phyloP scores from a whole-genome alignment of 2,888 invertebrate species.

The Arctia plantaginis region DNA sequence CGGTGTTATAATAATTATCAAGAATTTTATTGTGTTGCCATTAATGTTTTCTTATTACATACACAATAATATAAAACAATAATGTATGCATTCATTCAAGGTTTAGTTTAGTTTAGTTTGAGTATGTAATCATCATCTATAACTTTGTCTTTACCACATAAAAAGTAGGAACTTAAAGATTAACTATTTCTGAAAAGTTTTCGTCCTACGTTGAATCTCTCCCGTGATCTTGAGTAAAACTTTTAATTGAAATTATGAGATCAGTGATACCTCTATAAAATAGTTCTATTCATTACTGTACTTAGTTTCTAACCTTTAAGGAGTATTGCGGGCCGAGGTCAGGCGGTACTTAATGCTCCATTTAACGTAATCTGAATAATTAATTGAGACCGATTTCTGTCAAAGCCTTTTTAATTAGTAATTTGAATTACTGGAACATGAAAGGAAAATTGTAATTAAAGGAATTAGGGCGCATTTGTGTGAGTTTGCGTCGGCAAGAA shows the following conservation, averaged over 20 bases:
- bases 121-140: constrained; percentile 2
- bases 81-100: too few species aligned
- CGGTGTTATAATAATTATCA: too few species aligned
- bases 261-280: not conserved
- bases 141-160: not conserved
- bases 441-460: not conserved
- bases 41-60: too few species aligned
- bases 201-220: not conserved
- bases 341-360: constrained; percentile 2
- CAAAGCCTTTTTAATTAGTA: not conserved
- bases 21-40: too few species aligned
- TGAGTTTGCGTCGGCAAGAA: not conserved
- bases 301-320: not conserved
- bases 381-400: constrained; percentile 1
- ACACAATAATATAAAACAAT: too few species aligned
- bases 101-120: constrained; percentile 3
- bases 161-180: not conserved
- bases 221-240: not conserved
- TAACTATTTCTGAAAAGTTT: not conserved
- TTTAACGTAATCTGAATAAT: constrained; percentile 5
- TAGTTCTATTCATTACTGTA: not conserved
- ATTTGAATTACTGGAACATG: not conserved
- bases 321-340: not conserved
- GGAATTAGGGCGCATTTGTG: not conserved
- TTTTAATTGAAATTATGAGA: not conserved